Evolutionary conservation across 2,113 vertebrate genomes (phyloP).

Genomic region (Lichenostomus cassidix): DNA sequence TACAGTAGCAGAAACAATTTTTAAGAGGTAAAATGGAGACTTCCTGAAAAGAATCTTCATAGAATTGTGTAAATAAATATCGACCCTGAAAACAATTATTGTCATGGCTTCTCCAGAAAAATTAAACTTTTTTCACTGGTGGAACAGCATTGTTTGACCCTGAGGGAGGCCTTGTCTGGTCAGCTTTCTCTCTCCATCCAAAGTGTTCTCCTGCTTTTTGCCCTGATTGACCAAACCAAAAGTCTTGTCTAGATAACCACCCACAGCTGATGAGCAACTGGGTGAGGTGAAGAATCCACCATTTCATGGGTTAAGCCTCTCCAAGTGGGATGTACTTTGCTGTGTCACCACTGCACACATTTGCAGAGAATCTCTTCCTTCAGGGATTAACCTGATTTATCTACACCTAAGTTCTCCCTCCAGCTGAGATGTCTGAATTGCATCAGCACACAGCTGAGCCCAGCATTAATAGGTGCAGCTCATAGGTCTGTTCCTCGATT

Average conservation of each 20-base stretch:
- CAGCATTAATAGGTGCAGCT: fast-evolving
- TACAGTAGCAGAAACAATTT: neutral
- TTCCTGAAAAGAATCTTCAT: neutral
- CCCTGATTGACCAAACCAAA: neutral
- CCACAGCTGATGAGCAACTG: neutral
- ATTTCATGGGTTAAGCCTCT: neutral
- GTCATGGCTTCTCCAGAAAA: neutral
- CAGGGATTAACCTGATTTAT: neutral
- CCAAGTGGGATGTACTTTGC: neutral
- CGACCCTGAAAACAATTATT: neutral
- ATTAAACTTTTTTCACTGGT: neutral
- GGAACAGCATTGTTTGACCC: neutral
- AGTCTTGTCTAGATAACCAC: neutral
- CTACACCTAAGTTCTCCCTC: neutral
- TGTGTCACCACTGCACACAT: neutral
- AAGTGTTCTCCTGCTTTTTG: neutral
- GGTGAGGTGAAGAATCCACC: neutral
- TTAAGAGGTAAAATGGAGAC: neutral
- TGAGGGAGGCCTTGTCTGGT: neutral
- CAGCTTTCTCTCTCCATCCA: neutral
- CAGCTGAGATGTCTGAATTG: neutral
- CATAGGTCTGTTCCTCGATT: neutral
- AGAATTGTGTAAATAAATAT: neutral
- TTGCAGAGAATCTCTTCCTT: neutral
- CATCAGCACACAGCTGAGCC: neutral